phyloP scores from a whole-genome alignment of 2,113 vertebrate genomes.

The Syrrhaptes paradoxus region DNA sequence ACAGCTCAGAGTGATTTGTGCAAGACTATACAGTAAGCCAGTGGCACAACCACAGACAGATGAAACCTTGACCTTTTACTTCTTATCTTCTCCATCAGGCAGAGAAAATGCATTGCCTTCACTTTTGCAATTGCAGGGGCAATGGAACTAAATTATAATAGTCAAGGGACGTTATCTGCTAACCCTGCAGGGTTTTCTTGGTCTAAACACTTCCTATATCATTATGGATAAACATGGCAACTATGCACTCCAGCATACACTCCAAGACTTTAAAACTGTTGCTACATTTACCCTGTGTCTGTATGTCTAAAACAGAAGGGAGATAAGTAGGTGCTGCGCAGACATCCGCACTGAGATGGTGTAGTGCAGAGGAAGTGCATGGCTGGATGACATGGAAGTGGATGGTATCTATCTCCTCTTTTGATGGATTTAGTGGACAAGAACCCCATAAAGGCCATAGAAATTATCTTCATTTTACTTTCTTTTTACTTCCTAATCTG shows the following conservation, averaged over 20 bases:
- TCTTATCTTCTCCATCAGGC: not conserved
- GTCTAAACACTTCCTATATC: not conserved
- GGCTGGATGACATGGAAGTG: not conserved
- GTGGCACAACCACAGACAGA: not conserved
- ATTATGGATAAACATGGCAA: slow-evolving; percentile 36
- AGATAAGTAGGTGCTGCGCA: not conserved
- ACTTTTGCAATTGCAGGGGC: slow-evolving; percentile 34
- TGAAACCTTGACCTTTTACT: slow-evolving; percentile 29
- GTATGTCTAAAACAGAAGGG: not conserved
- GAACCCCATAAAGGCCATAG: not conserved
- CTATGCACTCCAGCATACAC: not conserved
- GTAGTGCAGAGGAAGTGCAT: not conserved
- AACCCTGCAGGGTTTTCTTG: not conserved
- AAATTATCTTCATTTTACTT: not conserved
- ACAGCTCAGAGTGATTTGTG: not conserved
- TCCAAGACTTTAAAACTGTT: not conserved
- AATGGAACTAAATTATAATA: slow-evolving; percentile 27
- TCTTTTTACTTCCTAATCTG: not conserved
- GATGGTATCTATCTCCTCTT: not conserved
- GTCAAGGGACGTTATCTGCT: not conserved
- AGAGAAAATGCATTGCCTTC: slow-evolving; percentile 26
- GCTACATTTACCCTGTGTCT: not conserved
- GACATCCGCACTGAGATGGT: not conserved
- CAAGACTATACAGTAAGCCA: not conserved
- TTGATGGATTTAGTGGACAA: not conserved